Percentiles rank a stretch among this genome's conserved stretches.
Conservation (phyloP, 2,888 invertebrate genomes). For the Trissoscelio sp. region DNA sequence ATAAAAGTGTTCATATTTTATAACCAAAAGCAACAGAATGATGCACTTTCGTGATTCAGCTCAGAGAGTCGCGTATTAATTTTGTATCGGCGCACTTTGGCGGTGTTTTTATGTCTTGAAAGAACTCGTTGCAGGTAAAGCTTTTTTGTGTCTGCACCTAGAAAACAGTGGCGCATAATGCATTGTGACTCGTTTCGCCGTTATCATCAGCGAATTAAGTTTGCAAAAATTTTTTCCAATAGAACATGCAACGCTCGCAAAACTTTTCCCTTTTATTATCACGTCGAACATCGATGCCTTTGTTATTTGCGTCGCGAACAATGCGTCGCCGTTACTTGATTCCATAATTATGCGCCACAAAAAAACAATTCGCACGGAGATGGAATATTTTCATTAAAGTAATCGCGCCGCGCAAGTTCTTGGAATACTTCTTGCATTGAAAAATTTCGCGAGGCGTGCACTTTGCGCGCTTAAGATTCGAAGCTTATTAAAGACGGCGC, state of each 20-base stretch:
- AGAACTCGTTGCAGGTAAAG: not conserved
- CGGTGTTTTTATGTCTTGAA: constrained; percentile 15
- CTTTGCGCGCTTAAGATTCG: not conserved
- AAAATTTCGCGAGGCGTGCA: not conserved
- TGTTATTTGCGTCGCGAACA: not conserved
- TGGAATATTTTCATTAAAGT: constrained; percentile 25
- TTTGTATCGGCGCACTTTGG: constrained; percentile 3
- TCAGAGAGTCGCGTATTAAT: constrained; percentile 5
- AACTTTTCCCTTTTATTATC: not conserved
- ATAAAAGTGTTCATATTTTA: not conserved
- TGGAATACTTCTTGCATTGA: not conserved
- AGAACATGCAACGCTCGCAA: not conserved
- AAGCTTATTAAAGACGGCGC: not conserved
- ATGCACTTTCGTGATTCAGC: too few species aligned
- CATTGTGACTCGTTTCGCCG: constrained; percentile 5
- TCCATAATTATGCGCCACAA: constrained; percentile 21
- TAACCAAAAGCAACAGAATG: not conserved
- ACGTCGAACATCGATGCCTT: not conserved
- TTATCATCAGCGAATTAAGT: constrained; percentile 7
- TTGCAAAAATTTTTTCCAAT: constrained; percentile 25
- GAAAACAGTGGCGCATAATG: not conserved
- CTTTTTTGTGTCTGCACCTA: not conserved
- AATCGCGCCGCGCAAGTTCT: constrained; percentile 16
- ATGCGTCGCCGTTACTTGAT: constrained; percentile 14
- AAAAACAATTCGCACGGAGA: constrained; percentile 4